Evolutionary conservation across 2,113 vertebrate genomes (phyloP), one percentile per base, ranked within the genome.

Genomic region (Daphoenositta chrysoptera): DNA sequence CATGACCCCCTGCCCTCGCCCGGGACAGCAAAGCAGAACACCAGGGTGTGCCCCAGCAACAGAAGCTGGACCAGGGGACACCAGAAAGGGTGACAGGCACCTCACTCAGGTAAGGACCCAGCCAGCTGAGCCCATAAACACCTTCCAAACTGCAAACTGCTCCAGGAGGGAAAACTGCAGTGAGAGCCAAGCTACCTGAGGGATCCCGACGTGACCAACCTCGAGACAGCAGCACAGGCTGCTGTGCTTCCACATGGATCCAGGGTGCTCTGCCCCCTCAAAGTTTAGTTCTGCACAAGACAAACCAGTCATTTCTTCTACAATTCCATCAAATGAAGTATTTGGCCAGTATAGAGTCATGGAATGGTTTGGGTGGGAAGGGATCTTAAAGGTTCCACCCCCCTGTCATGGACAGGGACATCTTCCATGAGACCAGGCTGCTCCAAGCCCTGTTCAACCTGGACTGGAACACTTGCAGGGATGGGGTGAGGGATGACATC

Each of bases 161-260:
- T 48, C 53, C 89, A 73, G 80, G 45, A 87, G 39, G 23, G n/a
- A 21, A 22, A 57, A n/a, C 0, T 28, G 40, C n/a, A 5, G 4
- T 0, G 9, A 2, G 26, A 81, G 50, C 1, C 10, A 44, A 5
- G 6, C 31, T 20, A 35, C 51, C 69, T 28, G n/a, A 24, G 39
- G 30, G 30, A 8, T 40, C 39, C 23, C 24, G 14, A 3, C 0
- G 0, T 8, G 3, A 20, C 2, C 4, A 1, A 6, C 39, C 75
- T 12, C 0, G 1, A 73, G 37, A 16, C 27, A 48, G 61, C 60
- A 53, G 19, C 5, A 10, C 21, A 4, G 42, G 75, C 40, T 44
- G 66, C 51, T 58, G 21, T 2, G 11, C 17, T 2, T 7, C 35
- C 6, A 2, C 80, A 37, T 22, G 17, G 18, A 35, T 13, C 31